Evolutionary conservation across 2,113 vertebrate genomes (phyloP).

Genomic region (Narcine bancroftii): DNA sequence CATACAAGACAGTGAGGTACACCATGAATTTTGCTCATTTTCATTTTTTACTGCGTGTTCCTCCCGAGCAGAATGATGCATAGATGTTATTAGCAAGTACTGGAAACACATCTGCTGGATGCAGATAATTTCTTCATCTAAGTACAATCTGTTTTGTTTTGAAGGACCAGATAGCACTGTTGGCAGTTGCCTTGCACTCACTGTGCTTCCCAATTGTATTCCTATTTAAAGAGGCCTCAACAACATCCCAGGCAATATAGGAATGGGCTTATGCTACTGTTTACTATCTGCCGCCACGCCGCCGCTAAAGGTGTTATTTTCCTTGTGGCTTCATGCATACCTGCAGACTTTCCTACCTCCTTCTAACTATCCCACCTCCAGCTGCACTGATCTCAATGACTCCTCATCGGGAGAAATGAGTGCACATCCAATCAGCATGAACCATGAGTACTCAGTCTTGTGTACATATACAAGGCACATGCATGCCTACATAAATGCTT

Average conservation of each 20-base stretch:
- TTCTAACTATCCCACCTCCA: too few species aligned
- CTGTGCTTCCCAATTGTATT: constrained; percentile 2
- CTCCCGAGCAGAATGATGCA: constrained; percentile 66
- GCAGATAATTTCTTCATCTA: constrained; percentile 54
- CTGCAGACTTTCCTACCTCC: neutral
- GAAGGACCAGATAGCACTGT: neutral
- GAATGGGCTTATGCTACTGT: neutral
- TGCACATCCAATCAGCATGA: neutral
- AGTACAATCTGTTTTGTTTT: neutral
- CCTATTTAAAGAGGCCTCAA: neutral
- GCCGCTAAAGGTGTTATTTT: neutral
- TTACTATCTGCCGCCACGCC: neutral
- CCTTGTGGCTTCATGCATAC: neutral
- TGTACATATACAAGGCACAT: neutral
- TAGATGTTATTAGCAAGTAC: constrained; percentile 64
- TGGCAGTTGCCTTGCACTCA: neutral
- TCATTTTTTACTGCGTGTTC: constrained; percentile 57
- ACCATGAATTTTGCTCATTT: constrained; percentile 45
- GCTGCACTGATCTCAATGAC: too few species aligned
- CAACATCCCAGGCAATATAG: neutral
- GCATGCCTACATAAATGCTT: too few species aligned
- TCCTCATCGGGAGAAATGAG: too few species aligned
- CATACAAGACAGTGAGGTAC: constrained; percentile 42
- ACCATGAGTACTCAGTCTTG: neutral
- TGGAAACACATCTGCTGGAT: constrained; percentile 60